Evolutionary conservation across 1,140 invertebrate genomes (phyloP), one percentile per base, ranked within the genome.

Genomic region (Rhyacophila brunnea): DNA sequence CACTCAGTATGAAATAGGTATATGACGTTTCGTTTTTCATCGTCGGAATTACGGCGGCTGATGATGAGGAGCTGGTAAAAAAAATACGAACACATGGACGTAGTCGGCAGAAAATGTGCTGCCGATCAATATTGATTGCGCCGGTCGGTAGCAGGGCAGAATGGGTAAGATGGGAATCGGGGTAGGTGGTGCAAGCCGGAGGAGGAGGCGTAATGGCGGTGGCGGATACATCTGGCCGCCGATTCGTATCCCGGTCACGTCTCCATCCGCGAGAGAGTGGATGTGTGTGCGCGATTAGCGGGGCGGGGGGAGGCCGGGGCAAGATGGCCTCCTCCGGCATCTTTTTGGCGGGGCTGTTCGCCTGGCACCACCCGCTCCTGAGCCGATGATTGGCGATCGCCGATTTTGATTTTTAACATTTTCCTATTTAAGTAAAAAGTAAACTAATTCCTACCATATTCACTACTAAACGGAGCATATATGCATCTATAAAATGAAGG

Each of bases 71-170:
- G 23, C 4, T 28, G 23, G 23, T 9, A 28, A 35, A 56, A 56
- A 56, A 47, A 56, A 47, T 56, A 28, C 9, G 23, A 28, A 28
- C 23, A 28, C 23, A 28, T 28, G 23, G 23, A 28, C 9, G 23
- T 3, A 28, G 23, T 28, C 9, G 3, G 23, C 9, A 9, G 23
- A 28, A 28, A 60, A 58, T 60, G 62, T 60, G 62, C 38, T 60
- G 35, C 56, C 56, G 62, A 64, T 64, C 62, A 60, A 64, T 64
- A 64, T 64, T 64, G 62, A 64, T 64, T 64, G 56, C 52, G 45
- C 40, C 49, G 38, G 54, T 57, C 23, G 23, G 23, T 28, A 28
- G 23, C 23, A 9, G 23, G 23, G 23, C 23, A 28, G 23, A 3
- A 28, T 9, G 23, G 23, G n/a, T n/a, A 5, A 58, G 55, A 42